Evolutionary conservation across 1,140 invertebrate genomes (phyloP).

Genomic region (Wasmannia auropunctata): DNA sequence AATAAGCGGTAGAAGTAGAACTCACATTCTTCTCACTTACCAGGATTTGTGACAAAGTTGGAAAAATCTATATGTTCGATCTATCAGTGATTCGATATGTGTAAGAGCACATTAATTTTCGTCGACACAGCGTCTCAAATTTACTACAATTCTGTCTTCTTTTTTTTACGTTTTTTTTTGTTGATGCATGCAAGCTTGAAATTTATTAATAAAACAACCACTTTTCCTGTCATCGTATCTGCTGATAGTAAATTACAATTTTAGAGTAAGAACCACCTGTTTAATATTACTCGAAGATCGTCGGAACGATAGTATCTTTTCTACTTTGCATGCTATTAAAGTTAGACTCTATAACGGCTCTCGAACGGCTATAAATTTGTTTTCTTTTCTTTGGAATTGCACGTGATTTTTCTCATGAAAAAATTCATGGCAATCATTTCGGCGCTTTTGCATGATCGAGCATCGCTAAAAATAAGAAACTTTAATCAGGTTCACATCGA

Average conservation of each 20-base stretch:
- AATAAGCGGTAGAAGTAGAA: conserved; percentile 24
- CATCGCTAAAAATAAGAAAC: conserved; percentile 52
- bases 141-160: background rate
- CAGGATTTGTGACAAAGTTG: background rate
- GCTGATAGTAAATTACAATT: background rate
- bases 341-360: conserved; percentile 12
- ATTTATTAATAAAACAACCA: background rate
- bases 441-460: conserved; percentile 29
- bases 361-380: conserved; percentile 50
- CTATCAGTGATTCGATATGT: background rate
- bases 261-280: background rate
- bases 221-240: background rate
- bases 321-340: conserved; percentile 37
- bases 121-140: background rate
- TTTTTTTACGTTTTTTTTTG: background rate
- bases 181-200: background rate
- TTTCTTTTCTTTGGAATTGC: background rate
- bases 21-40: conserved; percentile 28
- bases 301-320: conserved; percentile 5
- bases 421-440: conserved; percentile 11
- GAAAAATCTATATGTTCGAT: conserved; percentile 15
- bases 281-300: background rate
- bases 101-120: conserved; percentile 1
- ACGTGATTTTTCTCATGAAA: background rate
- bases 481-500: conserved; percentile 63